Percentiles rank a stretch among this genome's conserved stretches.
Evolutionary conservation across 2,113 vertebrate genomes (phyloP).

Genomic region (Cepphus grylle): DNA sequence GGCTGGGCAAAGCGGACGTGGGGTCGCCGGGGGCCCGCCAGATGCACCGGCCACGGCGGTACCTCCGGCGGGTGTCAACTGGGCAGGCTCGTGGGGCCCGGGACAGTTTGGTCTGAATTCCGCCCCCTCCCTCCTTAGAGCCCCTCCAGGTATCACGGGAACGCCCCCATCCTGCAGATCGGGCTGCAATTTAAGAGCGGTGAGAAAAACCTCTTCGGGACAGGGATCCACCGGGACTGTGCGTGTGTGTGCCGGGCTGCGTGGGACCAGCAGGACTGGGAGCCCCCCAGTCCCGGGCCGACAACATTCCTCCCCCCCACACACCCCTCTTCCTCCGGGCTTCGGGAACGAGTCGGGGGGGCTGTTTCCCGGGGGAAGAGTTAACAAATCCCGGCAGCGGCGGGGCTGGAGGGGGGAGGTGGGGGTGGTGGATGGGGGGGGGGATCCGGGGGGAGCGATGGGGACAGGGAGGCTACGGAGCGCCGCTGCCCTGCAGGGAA

Average conservation of each 20-base stretch:
- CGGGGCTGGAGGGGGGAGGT: not conserved
- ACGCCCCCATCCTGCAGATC: not conserved
- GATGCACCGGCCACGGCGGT: not conserved
- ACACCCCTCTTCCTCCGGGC: not conserved
- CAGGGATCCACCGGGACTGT: too few species aligned
- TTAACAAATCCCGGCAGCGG: slow-evolving; percentile 57
- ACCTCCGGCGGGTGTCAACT: not conserved
- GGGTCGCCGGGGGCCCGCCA: too few species aligned
- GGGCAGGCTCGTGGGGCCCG: not conserved
- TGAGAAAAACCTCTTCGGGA: not conserved
- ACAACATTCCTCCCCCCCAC: not conserved
- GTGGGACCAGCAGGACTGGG: not conserved
- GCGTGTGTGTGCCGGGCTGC: not conserved
- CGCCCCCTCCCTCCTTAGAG: too few species aligned
- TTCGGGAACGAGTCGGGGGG: not conserved
- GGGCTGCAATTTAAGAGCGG: not conserved
- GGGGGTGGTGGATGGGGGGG: not conserved
- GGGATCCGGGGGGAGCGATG: not conserved
- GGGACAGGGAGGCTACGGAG: slow-evolving; percentile 42
- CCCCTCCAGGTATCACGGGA: not conserved
- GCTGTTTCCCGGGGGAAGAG: slow-evolving; percentile 3
- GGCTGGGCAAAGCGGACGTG: too few species aligned
- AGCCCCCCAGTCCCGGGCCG: not conserved
- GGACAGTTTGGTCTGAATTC: not conserved
- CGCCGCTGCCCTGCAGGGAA: slow-evolving; percentile 59